Percentiles rank a stretch among this genome's conserved stretches.
These are phyloP conservation scores for Lophius americanus DNA, from an alignment of 2,797 vertebrate genomes.

Conservation along the genomic window DNA sequence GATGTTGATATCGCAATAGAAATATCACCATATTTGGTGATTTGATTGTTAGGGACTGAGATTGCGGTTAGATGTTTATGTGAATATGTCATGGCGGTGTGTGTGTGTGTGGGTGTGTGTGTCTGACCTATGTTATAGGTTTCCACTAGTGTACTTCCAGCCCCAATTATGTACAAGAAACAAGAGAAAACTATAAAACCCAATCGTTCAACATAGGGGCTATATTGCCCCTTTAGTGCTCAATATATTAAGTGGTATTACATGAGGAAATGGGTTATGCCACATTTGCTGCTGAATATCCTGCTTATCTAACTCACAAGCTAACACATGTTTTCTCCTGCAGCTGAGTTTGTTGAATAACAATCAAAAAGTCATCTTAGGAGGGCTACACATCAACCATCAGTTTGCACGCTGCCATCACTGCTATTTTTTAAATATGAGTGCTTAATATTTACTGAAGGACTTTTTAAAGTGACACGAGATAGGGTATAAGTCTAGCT, in stretches of 20 bases:
- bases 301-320: not conserved
- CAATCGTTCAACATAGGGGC: constrained; percentile 28
- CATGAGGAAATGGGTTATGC: constrained; percentile 60
- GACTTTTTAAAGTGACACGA: not conserved
- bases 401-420: not conserved
- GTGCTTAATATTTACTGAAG: constrained; percentile 1
- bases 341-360: not conserved
- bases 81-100: constrained; percentile 38
- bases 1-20: constrained; percentile 58
- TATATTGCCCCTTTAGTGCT: constrained; percentile 40
- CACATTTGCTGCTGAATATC: not conserved
- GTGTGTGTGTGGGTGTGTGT: constrained; percentile 19
- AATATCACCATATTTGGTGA: constrained; percentile 31
- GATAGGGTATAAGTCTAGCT: constrained; percentile 1
- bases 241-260: constrained; percentile 50
- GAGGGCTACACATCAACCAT: not conserved
- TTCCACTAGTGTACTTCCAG: constrained; percentile 35
- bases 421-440: not conserved
- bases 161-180: constrained; percentile 22
- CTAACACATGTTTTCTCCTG: not conserved
- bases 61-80: constrained; percentile 60
- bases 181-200: constrained; percentile 45
- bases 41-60: constrained; percentile 46
- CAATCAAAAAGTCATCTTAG: not conserved
- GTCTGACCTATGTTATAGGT: constrained; percentile 27